Evolutionary conservation across 2,113 vertebrate species (phyloP).

Genomic region (Gorilla gorilla): DNA sequence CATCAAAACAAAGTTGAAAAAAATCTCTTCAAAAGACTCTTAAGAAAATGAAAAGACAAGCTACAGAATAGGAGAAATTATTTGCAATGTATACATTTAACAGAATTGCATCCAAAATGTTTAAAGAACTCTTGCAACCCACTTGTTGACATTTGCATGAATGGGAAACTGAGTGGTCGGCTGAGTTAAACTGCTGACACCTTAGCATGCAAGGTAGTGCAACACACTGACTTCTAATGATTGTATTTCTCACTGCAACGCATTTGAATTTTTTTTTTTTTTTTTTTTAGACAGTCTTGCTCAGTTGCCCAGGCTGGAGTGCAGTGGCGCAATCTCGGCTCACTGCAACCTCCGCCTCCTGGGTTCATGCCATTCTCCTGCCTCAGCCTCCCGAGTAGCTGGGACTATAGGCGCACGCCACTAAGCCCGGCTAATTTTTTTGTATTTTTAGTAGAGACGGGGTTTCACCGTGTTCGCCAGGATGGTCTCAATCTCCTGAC

Average conservation of each 20-base stretch:
- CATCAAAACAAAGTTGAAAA: not conserved
- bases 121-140: not conserved
- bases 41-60: not conserved
- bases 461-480: too few relatives aligned
- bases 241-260: not conserved
- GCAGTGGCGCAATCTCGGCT: too few relatives aligned
- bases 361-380: too few relatives aligned
- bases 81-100: not conserved
- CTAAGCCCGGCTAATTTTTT: too few relatives aligned
- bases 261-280: not conserved
- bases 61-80: not conserved
- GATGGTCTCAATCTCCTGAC: too few relatives aligned
- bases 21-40: not conserved
- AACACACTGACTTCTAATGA: not conserved
- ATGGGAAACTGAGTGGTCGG: not conserved
- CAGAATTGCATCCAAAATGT: not conserved
- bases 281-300: too few relatives aligned
- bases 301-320: too few relatives aligned
- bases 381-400: too few relatives aligned
- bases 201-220: not conserved
- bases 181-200: not conserved
- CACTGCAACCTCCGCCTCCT: too few relatives aligned
- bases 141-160: not conserved
- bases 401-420: too few relatives aligned
- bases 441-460: too few relatives aligned